Base-by-base conservation (phyloP, 2,113 vertebrate species). In the Saccopteryx bilineata region DNA sequence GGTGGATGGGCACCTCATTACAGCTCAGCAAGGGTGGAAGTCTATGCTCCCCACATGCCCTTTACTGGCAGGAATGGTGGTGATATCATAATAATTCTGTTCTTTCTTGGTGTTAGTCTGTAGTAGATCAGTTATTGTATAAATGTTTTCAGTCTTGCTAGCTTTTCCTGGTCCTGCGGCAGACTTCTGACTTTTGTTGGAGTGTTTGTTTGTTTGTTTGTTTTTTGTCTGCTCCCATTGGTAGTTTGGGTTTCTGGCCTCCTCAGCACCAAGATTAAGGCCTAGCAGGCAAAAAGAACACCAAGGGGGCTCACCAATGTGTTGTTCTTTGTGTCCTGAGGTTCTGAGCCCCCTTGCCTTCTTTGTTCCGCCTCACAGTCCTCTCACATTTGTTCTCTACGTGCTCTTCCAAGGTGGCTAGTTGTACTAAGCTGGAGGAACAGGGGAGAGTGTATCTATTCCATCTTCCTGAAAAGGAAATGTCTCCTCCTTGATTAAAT, bases 401-500 rank as follows among this genome's bases (percentile, higher is more conserved):
- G n/a, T 91, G 69, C 63, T 2, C 2, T 48, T 33, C 88, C 76
- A 87, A 63, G 28, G 13, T 65, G 71, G 81, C 68, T 68, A 76
- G 7, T 78, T 65, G 69, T 65, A 31, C 69, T 87, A 33, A 91
- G 54, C 46, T 23, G 39, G 26, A 82, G 23, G 61, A 82, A 83
- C 15, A 91, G 56, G 48, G 18, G 52, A 92, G 92, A 81, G 50
- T 74, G 68, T 5, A 68, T 69, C 18, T 56, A 96, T 87, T 83
- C 23, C 5, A 79, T 88, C 54, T 83, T 94, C 18, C 76, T 87
- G 14, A 60, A 66, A 81, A 58, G 63, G 17, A 31, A 84, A 65
- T 72, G 17, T 84, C 58, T 92, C 60, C 26, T 96, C 23, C 79
- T 81, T 89, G 69, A 68, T 69, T 61, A 89, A 56, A 58, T 65